phyloP scores from a whole-genome alignment of 1,140 invertebrate species.

The Bombus ignitus region DNA sequence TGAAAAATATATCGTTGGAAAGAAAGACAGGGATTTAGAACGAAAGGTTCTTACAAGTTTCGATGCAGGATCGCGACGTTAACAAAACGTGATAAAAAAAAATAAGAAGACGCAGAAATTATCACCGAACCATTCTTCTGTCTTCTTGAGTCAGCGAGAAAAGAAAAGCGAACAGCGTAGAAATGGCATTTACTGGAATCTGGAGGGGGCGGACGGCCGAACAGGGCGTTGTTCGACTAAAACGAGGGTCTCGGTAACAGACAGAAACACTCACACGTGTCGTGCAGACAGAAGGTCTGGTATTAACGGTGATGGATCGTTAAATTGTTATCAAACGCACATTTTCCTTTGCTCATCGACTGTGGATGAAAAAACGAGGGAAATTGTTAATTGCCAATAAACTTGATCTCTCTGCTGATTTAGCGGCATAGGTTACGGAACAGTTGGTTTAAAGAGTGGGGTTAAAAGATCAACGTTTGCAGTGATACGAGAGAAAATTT shows the following conservation, averaged over 20 bases:
- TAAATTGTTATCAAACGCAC: neutral
- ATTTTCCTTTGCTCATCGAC: neutral
- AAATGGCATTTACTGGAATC: neutral
- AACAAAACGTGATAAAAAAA: neutral
- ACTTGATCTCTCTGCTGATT: neutral
- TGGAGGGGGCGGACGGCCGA: too few relatives aligned
- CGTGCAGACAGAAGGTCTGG: neutral
- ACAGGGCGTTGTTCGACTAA: neutral
- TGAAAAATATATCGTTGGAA: neutral
- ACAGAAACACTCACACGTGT: constrained; percentile 23
- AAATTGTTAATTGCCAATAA: neutral
- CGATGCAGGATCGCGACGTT: neutral
- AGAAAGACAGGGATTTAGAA: neutral
- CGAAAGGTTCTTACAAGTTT: neutral
- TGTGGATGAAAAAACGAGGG: too few relatives aligned
- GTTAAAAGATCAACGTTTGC: neutral
- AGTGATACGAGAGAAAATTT: neutral
- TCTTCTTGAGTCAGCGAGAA: neutral
- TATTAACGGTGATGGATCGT: constrained; percentile 6
- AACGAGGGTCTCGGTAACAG: constrained; percentile 19
- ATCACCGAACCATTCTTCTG: neutral
- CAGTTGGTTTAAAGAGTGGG: too few relatives aligned
- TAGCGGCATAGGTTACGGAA: too few relatives aligned
- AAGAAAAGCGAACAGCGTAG: constrained; percentile 9
- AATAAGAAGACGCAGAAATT: neutral